Evolutionary conservation across 1,140 invertebrate species (phyloP).

Genomic region (Panonychus citri): DNA sequence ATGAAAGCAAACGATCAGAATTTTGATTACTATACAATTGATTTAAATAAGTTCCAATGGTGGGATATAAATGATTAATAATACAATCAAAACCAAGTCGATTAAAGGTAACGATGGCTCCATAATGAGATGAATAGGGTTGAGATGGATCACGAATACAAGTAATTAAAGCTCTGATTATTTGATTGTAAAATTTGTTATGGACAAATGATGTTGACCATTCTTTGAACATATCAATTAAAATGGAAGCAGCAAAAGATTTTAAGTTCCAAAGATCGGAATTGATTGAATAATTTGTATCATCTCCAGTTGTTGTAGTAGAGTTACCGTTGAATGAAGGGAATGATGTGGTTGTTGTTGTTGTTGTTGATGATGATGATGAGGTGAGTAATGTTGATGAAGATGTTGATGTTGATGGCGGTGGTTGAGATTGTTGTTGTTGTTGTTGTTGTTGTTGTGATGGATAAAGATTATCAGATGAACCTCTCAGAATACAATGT

Average conservation of each 20-base stretch:
- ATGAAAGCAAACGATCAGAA: slow-evolving; percentile 11
- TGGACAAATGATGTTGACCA: slow-evolving; percentile 17
- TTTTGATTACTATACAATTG: slow-evolving; percentile 15
- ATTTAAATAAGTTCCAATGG: slow-evolving; percentile 19
- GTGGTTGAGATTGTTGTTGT: too few species aligned
- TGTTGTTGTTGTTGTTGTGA: too few species aligned
- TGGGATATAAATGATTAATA: slow-evolving; percentile 18
- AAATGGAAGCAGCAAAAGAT: slow-evolving; percentile 21
- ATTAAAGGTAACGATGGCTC: slow-evolving; percentile 20
- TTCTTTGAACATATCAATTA: slow-evolving; percentile 19
- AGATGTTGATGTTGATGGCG: too few species aligned
- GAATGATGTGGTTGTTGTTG: too few species aligned
- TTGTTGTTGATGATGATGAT: neutral
- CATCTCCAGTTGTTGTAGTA: neutral
- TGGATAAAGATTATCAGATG: slow-evolving; percentile 13
- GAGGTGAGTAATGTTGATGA: too few species aligned
- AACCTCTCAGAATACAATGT: slow-evolving; percentile 21
- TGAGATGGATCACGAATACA: slow-evolving; percentile 20
- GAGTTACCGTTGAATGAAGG: too few species aligned
- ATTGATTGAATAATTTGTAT: too few species aligned
- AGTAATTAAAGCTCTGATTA: slow-evolving; percentile 18
- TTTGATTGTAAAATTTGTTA: slow-evolving; percentile 19
- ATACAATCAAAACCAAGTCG: slow-evolving; percentile 18
- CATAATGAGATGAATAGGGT: slow-evolving; percentile 23
- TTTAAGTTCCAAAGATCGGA: slow-evolving; percentile 22